phyloP scores from a whole-genome alignment of 2,113 vertebrate species.

The Lynx canadensis region DNA sequence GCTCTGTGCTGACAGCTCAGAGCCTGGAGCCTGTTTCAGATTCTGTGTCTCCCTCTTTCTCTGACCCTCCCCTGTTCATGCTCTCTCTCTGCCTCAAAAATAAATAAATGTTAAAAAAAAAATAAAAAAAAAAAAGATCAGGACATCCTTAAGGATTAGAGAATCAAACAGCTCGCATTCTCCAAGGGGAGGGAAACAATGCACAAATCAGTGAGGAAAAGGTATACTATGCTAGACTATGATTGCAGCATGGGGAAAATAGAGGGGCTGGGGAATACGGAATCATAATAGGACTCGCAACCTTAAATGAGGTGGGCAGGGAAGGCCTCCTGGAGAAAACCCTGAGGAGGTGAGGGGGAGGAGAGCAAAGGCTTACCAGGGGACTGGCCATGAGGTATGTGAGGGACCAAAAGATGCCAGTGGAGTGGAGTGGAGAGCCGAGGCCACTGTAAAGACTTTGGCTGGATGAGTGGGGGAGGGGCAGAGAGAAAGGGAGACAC shows the following conservation, averaged over 20 bases:
- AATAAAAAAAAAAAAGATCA: too few relatives aligned
- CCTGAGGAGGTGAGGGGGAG: neutral
- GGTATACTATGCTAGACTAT: neutral
- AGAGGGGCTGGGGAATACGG: neutral
- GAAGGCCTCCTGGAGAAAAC: neutral
- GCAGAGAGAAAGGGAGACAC: too few relatives aligned
- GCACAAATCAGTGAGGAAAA: neutral
- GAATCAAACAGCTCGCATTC: neutral
- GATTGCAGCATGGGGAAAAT: neutral
- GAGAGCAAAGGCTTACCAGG: neutral
- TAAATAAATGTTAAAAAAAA: too few relatives aligned
- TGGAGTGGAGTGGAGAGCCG: neutral
- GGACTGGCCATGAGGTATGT: neutral
- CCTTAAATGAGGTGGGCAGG: neutral
- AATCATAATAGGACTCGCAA: rapidly evolving
- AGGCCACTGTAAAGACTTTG: neutral
- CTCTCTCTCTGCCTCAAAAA: too few relatives aligned
- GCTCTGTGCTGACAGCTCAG: too few relatives aligned
- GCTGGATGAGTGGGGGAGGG: neutral
- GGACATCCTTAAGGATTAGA: neutral
- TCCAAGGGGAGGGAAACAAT: neutral
- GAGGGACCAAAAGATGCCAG: too few relatives aligned
- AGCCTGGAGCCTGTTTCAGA: too few relatives aligned
- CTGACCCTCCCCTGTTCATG: too few relatives aligned
- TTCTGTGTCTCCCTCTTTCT: too few relatives aligned